Conservation (phyloP, 2,113 vertebrate genomes). For the Nipponia nippon region DNA sequence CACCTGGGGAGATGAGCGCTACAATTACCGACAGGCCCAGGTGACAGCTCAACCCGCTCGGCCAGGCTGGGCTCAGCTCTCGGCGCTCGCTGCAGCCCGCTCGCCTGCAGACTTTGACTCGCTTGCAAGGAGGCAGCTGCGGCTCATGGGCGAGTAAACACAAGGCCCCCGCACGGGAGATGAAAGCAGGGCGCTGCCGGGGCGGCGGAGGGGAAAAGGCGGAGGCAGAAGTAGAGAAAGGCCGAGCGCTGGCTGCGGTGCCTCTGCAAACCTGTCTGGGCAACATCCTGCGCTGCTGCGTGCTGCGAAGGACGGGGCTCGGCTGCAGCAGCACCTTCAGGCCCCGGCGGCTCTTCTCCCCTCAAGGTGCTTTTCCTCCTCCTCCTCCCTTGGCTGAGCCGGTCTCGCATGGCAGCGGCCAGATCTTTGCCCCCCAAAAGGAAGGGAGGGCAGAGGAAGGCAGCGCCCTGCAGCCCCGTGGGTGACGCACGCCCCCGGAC, state of each 20-base stretch:
- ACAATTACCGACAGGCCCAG: accelerated
- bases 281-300: not conserved
- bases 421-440: accelerated
- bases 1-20: accelerated
- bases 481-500: accelerated
- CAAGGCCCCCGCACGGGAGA: not conserved
- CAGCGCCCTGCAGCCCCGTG: accelerated
- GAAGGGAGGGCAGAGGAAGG: not conserved
- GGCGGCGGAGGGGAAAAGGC: not conserved
- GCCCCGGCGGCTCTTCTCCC: not conserved
- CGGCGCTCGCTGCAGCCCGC: not conserved
- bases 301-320: not conserved
- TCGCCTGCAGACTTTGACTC: not conserved
- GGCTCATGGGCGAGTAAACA: not conserved
- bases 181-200: not conserved
- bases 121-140: not conserved
- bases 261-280: not conserved
- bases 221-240: not conserved
- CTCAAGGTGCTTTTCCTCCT: not conserved
- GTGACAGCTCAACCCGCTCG: accelerated
- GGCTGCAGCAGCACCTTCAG: not conserved
- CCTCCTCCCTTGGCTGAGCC: not conserved
- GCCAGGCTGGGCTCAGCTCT: not conserved
- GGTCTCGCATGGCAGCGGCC: accelerated
- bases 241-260: not conserved